These are phyloP conservation scores for Laticauda laticaudata DNA, from an alignment of 2,113 vertebrate species.

Conservation along the genomic window DNA sequence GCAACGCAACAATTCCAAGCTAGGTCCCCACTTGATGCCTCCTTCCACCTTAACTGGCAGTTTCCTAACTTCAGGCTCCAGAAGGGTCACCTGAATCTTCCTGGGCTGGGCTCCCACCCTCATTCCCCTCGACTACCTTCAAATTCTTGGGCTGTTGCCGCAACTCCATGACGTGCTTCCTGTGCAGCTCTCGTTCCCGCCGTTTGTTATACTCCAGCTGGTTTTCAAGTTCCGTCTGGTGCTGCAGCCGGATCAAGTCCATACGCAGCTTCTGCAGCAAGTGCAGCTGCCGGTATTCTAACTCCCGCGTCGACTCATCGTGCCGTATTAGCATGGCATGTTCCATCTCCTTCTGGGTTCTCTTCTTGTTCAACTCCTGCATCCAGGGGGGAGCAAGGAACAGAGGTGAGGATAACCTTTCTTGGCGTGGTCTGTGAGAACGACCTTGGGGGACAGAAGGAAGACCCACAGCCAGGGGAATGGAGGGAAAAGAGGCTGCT, in stretches of 20 bases:
- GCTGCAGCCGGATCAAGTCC: constrained; percentile 98
- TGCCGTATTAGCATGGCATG: constrained; percentile 98
- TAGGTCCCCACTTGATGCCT: background rate
- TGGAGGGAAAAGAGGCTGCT: background rate
- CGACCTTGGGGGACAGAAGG: background rate
- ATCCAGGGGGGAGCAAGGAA: background rate
- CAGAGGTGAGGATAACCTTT: background rate
- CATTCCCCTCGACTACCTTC: constrained; percentile 76
- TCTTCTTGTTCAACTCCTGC: constrained; percentile 96
- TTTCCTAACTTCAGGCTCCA: background rate
- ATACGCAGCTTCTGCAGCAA: constrained; percentile 95
- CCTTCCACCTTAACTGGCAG: background rate
- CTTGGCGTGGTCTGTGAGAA: background rate
- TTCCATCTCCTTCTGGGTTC: constrained; percentile 98
- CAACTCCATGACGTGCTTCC: constrained; percentile 98
- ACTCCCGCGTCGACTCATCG: constrained; percentile 95
- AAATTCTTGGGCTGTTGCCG: constrained; percentile 98
- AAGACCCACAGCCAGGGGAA: background rate
- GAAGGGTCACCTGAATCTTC: background rate
- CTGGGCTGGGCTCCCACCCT: background rate
- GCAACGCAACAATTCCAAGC: background rate
- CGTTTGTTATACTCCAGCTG: constrained; percentile 99
- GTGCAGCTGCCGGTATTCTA: constrained; percentile 94
- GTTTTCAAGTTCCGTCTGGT: constrained; percentile 98
- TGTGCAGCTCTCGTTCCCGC: constrained; percentile 92